phyloP scores from a whole-genome alignment of 2,888 invertebrate species.

The Leuctra nigra region DNA sequence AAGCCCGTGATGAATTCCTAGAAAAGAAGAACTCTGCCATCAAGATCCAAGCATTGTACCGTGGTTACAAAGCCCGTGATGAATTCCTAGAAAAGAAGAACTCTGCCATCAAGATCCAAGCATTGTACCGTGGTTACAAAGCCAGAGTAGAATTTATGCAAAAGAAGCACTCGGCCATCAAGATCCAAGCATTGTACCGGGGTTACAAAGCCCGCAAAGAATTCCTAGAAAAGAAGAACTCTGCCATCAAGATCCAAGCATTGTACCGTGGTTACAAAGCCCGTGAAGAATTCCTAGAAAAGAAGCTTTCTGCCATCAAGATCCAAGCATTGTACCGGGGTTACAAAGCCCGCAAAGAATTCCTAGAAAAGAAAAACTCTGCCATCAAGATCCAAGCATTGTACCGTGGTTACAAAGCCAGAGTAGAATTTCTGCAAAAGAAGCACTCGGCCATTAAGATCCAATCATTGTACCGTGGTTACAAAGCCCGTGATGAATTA shows the following conservation, averaged over 20 bases:
- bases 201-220: not conserved
- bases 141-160: not conserved
- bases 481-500: not conserved
- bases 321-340: not conserved
- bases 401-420: too few species aligned
- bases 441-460: not conserved
- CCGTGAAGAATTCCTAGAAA: conserved; percentile 15
- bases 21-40: not conserved
- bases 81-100: not conserved
- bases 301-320: conserved; percentile 26
- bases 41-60: not conserved
- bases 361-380: conserved; percentile 25
- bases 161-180: not conserved
- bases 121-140: not conserved
- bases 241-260: conserved; percentile 9
- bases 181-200: not conserved
- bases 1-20: not conserved
- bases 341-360: conserved; percentile 22
- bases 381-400: conserved; percentile 25
- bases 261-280: not conserved
- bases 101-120: not conserved
- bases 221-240: conserved; percentile 21
- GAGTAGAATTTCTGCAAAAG: not conserved
- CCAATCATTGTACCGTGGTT: conserved; percentile 19
- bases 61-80: not conserved